Evolutionary conservation across 64 coral and sea anemone genomes (phyloP), one percentile per base, ranked within the genome.

Genomic region (Actinia equina): DNA sequence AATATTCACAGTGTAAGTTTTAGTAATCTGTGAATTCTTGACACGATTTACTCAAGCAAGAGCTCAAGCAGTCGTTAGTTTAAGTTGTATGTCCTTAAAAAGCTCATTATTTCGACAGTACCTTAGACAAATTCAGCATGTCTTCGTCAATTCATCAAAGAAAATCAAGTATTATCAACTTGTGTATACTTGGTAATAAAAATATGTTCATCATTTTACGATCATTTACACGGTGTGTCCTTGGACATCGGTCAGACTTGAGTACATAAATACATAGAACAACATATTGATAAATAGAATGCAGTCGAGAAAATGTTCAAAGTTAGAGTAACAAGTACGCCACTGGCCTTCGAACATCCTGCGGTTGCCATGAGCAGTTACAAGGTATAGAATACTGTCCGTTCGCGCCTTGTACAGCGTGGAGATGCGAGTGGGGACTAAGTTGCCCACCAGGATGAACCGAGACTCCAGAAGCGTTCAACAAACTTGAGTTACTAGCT

Each of bases 321-420:
- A 95, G 69, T 74, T 74, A 74, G 23, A 74, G 88, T 74, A 99
- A 89, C 51, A 99, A 84, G 83, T 99, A 99, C 4, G 97, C 97
- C 4, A 99, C 97, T 12, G 97, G 97, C 27, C 97, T 81, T 19
- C 97, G 88, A 9, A 90, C 85, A 17, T 92, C 97, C 85, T 93
- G 88, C 19, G 90, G 82, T 60, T 95, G 93, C 88, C 94, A 95
- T 17, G 97, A 88, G 62, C 97, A 99, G 91, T 99, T 99, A 67
- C 97, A 99, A 17, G 97, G 97, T 14, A 99, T 87, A 0, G 93
- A 87, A 44, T 95, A 99, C 56, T 99, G 97, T 91, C 93, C 97
- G 55, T 92, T 98, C 25, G 86, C 84, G 19, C 91, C 97, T 70
- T 95, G 93, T 43, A 95, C 88, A 8, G 93, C 91, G 84, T 92